Base-by-base conservation (phyloP, 2,888 invertebrate species). In the Amphipyra tragopoginis region DNA sequence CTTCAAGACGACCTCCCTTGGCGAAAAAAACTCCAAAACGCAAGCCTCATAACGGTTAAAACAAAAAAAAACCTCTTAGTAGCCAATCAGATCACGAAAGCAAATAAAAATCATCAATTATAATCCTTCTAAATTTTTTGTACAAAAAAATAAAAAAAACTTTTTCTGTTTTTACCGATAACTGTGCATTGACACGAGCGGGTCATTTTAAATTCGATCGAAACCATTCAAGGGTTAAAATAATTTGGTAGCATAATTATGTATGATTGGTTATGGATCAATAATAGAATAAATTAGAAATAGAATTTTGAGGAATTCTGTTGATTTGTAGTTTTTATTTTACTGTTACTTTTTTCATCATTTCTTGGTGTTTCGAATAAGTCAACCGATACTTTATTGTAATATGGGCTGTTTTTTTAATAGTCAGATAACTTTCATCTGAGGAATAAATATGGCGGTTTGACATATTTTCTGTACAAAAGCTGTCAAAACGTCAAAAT, bases 191-290 rank as follows among this genome's bases (percentile, higher is more conserved):
- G 77, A 67, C 80, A 72, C 75, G 79, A 73, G 79, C 68, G 45
- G 26, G 45, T 54, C 52, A 63, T 74, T 72, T 77, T 40, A 58
- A 72, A 70, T 62, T 72, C 54, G 66, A 72, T 67, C 48, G 59
- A 59, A 66, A 39, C 26, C 65, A 69, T 75, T 77, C 80, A 79
- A 79, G 80, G 80, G 80, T 79, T 79, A 43, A 77, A 61, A 68
- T 79, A 70, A 79, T 75, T 60, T 62, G 64, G 65, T 59, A 38
- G 47, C 36, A 40, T 72, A 60, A 79, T 79, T 77, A 77, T 56
- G 10, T 57, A 42, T 52, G 64, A 79, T 79, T 79, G 67, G 77
- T 65, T 75, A 62, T 56, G 72, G 63, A 65, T 71, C 71, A 71
- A 66, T 54, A 58, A 36, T 61, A 51, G 13, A 66, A 60, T 65